A percentile compares a stretch with the other conserved stretches of the same genome.
Conservation (phyloP, 2,888 invertebrate genomes). For the Lepidocyrtoides sp. region DNA sequence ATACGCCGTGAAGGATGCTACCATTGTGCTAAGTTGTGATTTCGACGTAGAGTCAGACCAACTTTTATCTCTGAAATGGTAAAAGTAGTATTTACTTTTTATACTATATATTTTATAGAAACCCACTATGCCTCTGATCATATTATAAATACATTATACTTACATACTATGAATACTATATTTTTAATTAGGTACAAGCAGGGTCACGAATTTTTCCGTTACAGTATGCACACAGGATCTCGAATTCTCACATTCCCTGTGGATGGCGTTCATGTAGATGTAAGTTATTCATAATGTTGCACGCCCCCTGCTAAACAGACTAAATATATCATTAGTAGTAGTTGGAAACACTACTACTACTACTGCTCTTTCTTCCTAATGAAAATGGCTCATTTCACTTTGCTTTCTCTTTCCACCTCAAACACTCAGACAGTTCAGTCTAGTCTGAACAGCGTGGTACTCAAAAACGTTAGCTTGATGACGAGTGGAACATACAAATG, state of each 20-base stretch:
- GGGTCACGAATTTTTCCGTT: slow-evolving; percentile 81
- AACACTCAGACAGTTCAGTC: slow-evolving; percentile 79
- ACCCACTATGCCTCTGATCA: too few relatives aligned
- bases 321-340: slow-evolving; percentile 28
- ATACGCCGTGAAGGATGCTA: slow-evolving; percentile 59
- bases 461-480: slow-evolving; percentile 82
- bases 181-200: too few relatives aligned
- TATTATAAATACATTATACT: too few relatives aligned
- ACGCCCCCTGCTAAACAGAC: neutral
- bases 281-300: slow-evolving; percentile 63
- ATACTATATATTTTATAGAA: too few relatives aligned
- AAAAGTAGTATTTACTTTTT: too few relatives aligned
- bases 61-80: slow-evolving; percentile 75
- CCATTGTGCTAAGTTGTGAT: slow-evolving; percentile 63
- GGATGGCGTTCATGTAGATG: slow-evolving; percentile 78
- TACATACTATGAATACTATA: too few relatives aligned
- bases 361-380: neutral
- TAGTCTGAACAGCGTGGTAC: slow-evolving; percentile 79
- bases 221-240: slow-evolving; percentile 50
- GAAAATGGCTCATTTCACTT: slow-evolving; percentile 31
- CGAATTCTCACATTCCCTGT: slow-evolving; percentile 73
- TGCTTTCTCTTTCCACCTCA: neutral
- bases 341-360: neutral
- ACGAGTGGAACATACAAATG: slow-evolving; percentile 84
- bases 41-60: slow-evolving; percentile 73